Evolutionary conservation across 2,888 invertebrate genomes (phyloP), one percentile per base, ranked within the genome.

Genomic region (Camponotus fellah): DNA sequence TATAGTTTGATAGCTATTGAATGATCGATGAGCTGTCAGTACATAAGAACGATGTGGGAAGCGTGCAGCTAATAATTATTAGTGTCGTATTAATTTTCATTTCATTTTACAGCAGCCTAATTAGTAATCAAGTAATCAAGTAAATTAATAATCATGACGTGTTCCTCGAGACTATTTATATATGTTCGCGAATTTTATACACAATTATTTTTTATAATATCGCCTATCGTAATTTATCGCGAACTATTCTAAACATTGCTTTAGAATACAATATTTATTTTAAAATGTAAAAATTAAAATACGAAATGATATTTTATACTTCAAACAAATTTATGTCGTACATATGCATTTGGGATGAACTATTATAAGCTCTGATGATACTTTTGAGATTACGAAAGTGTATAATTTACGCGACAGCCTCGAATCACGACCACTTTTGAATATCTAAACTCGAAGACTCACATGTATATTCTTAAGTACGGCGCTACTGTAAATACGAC

Each of bases 401-500:
- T 69, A 26, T 56, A 68, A 21, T 71, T 72, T 62, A 79, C 14
- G 66, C 65, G 80, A 86, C 84, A 85, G 88, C 85, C 86, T 88
- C 81, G 65, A 81, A 88, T 86, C 83, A 77, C 72, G 82, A 88
- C 82, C 79, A 83, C 46, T 87, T 86, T 49, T 74, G 68, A 83
- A 68, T 62, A 69, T 64, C 49, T 83, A 79, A 49, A 53, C 88
- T 85, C 85, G 79, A 87, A 88, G 82, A 85, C 87, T 88, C 84
- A 84, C 32, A 58, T 86, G 88, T 91, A 89, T 85, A 88, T 89
- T 87, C 86, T 82, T 81, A 72, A 80, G 60, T 80, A 71, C 8
- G 26, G 72, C 79, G 79, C 58, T 69, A 86, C 80, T 94, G 94
- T 94, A 94, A 91, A 94, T 94, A 94, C 88, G 89, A 93, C 91